phyloP scores from a whole-genome alignment of 2,888 invertebrate genomes.

The Coecobrya sp. region DNA sequence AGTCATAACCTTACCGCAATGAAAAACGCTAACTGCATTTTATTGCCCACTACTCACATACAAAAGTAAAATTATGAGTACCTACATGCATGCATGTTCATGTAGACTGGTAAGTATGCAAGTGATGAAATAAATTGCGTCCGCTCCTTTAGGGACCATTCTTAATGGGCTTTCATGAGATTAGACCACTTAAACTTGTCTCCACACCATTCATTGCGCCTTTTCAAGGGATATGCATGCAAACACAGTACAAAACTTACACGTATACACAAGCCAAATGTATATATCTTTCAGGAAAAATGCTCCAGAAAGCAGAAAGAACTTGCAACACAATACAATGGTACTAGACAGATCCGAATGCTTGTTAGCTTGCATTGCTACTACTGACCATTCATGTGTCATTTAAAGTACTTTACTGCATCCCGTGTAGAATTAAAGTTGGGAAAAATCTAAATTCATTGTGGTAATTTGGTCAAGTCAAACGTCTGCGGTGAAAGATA shows the following conservation, averaged over 20 bases:
- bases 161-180: conserved; percentile 79
- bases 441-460: conserved; percentile 75
- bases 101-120: background rate
- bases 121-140: conserved; percentile 78
- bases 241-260: conserved; percentile 47
- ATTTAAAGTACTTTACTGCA: conserved; percentile 72
- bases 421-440: conserved; percentile 67
- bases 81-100: background rate
- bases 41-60: conserved; percentile 36
- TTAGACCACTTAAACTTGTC: conserved; percentile 74
- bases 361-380: background rate
- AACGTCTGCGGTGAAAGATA: conserved; percentile 70
- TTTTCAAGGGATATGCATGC: conserved; percentile 39
- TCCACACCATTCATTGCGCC: conserved; percentile 44
- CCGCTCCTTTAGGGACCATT: conserved; percentile 73
- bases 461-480: conserved; percentile 76
- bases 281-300: background rate
- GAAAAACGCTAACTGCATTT: conserved; percentile 52
- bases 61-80: conserved; percentile 26
- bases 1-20: conserved; percentile 49
- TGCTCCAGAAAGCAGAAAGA: background rate
- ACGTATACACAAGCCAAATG: conserved; percentile 19
- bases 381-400: conserved; percentile 54
- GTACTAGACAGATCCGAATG: background rate
- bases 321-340: background rate